A percentile compares a stretch with the other conserved stretches of the same genome.
Conservation (phyloP, 2,797 vertebrate genomes). For the Tenualosa thibaudeaui region DNA sequence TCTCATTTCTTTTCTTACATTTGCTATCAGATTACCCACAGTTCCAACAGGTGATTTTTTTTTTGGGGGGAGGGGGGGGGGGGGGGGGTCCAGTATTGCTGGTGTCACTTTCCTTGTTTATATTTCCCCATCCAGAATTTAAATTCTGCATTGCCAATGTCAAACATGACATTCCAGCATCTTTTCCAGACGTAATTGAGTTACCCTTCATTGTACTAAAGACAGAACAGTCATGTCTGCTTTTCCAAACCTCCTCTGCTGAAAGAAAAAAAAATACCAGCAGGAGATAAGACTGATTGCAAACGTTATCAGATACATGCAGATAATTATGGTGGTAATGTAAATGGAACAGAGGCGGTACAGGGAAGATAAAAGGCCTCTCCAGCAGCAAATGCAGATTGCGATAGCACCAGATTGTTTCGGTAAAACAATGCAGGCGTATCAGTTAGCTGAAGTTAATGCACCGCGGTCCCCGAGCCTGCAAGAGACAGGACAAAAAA, state of each 20-base stretch:
- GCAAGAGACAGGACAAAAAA: background rate
- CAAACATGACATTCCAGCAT: constrained; percentile 28
- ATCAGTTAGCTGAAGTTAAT: constrained; percentile 41
- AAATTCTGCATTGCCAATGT: constrained; percentile 8
- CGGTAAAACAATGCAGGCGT: constrained; percentile 53
- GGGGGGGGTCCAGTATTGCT: constrained; percentile 32
- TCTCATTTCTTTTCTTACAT: constrained; percentile 55
- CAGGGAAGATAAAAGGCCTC: constrained; percentile 49
- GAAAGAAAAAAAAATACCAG: constrained; percentile 46
- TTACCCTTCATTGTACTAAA: constrained; percentile 37
- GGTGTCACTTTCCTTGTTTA: constrained; percentile 13
- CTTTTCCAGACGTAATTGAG: constrained; percentile 43
- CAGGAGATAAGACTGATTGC: constrained; percentile 69
- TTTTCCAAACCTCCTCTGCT: constrained; percentile 56
- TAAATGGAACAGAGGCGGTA: constrained; percentile 55
- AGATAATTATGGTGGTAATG: constrained; percentile 67
- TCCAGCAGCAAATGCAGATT: constrained; percentile 38
- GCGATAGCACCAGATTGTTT: constrained; percentile 51
- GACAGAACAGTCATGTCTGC: constrained; percentile 42
- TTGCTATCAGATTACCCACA: constrained; percentile 57
- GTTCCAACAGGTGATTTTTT: constrained; percentile 56
- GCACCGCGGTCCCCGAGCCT: constrained; percentile 32
- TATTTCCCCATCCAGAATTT: background rate
- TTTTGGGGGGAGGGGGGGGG: too few relatives aligned
- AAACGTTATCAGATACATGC: constrained; percentile 67